Evolutionary conservation across 1,140 invertebrate species (phyloP).

Genomic region (Bombus waltoni): DNA sequence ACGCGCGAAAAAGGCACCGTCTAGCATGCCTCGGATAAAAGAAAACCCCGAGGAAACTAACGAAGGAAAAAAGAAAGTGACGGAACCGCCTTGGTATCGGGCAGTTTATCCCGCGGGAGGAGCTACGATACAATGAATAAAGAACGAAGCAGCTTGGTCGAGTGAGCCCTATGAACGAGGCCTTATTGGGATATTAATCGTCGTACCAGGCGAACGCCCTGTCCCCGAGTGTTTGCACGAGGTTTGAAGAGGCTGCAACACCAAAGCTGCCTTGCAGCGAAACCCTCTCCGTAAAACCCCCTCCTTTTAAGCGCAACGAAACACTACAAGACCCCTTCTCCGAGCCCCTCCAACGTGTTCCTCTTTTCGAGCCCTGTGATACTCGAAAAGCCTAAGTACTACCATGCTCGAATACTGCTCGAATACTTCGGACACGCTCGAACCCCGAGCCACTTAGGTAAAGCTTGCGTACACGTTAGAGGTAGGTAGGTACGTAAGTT

Average conservation of each 20-base stretch:
- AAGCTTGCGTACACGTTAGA: slow-evolving; percentile 15
- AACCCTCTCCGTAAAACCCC: slow-evolving; percentile 43
- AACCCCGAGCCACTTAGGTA: slow-evolving; percentile 52
- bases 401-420: slow-evolving; percentile 60
- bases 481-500: slow-evolving; percentile 27
- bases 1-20: neutral
- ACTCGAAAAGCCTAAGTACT: slow-evolving; percentile 69
- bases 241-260: slow-evolving; percentile 77
- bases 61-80: slow-evolving; percentile 4
- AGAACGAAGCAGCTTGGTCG: slow-evolving; percentile 73
- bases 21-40: neutral
- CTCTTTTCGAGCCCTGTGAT: slow-evolving; percentile 45
- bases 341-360: slow-evolving; percentile 45
- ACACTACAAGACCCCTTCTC: slow-evolving; percentile 72
- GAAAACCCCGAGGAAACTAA: neutral
- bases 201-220: slow-evolving; percentile 68
- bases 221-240: slow-evolving; percentile 77
- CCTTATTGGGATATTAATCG: slow-evolving; percentile 81
- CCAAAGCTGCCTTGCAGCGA: slow-evolving; percentile 71
- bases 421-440: slow-evolving; percentile 61
- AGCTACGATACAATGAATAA: slow-evolving; percentile 76
- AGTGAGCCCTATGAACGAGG: slow-evolving; percentile 66
- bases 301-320: slow-evolving; percentile 75
- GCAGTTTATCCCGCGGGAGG: slow-evolving; percentile 64
- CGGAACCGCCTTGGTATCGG: slow-evolving; percentile 56